Evolutionary conservation across 2,113 vertebrate genomes (phyloP).

Genomic region (Cephalopholis sonnerati): DNA sequence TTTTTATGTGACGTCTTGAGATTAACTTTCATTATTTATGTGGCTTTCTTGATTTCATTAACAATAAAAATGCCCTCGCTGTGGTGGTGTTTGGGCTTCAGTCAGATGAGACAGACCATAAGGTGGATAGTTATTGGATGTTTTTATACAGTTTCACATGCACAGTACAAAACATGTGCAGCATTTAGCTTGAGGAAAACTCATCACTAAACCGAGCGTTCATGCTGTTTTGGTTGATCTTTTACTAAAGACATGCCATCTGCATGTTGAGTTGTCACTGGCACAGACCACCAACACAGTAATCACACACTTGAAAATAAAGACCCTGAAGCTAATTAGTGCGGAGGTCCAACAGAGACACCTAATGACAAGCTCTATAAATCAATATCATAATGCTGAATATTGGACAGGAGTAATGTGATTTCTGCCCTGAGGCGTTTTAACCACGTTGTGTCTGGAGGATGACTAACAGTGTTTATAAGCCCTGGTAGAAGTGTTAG

Average conservation of each 20-base stretch:
- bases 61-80: background rate
- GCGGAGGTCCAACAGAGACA: background rate
- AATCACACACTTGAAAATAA: background rate
- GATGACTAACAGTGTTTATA: background rate
- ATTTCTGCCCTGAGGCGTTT: background rate
- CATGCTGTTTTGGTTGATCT: too few relatives aligned
- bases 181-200: background rate
- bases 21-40: slow-evolving; percentile 40
- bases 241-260: background rate
- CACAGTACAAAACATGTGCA: background rate
- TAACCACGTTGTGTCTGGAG: background rate
- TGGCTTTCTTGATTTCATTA: background rate
- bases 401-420: background rate
- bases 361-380: background rate
- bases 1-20: slow-evolving; percentile 14
- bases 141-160: background rate
- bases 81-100: background rate
- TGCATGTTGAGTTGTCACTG: too few relatives aligned
- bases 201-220: too few relatives aligned
- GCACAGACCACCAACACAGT: background rate
- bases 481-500: background rate
- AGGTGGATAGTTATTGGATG: background rate
- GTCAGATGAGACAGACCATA: background rate
- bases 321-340: background rate
- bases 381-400: background rate